Percentiles rank a stretch among this genome's conserved stretches.
Evolutionary conservation across 2,797 vertebrate species (phyloP).

Genomic region (Phrynocephalus guinanensis): DNA sequence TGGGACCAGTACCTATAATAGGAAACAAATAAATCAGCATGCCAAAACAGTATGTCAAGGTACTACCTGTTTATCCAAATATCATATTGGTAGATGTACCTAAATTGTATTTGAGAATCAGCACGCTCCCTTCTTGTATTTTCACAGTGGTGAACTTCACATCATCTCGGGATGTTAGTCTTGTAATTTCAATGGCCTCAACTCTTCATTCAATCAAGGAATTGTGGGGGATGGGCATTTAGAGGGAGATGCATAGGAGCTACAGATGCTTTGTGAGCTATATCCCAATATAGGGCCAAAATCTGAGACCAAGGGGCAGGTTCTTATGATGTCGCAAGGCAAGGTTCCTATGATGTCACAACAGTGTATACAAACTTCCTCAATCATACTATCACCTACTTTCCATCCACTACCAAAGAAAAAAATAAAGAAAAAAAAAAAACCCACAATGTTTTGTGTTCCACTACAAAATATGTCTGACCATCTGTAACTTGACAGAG

Average conservation of each 20-base stretch:
- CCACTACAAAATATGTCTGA: background rate
- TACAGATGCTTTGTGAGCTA: no score
- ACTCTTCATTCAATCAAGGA: background rate
- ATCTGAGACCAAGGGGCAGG: no score
- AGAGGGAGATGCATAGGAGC: no score
- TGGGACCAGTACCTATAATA: background rate
- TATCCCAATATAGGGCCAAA: no score
- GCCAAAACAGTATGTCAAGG: background rate
- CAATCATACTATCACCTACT: background rate
- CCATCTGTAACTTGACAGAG: background rate
- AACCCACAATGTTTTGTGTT: no score
- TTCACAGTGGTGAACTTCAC: background rate
- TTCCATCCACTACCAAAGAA: background rate
- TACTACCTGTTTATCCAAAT: background rate
- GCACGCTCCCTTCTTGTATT: background rate
- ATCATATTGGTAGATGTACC: background rate
- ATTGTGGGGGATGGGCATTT: background rate
- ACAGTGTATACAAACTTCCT: no score
- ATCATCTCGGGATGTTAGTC: background rate
- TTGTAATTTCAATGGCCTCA: background rate
- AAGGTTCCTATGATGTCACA: no score
- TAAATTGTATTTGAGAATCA: background rate
- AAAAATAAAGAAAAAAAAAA: no score
- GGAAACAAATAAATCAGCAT: background rate
- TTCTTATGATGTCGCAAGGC: no score